Percentiles rank a stretch among this genome's conserved stretches.
phyloP scores from a whole-genome alignment of 1,140 invertebrate genomes.

The Lepidotrigona ventralis region DNA sequence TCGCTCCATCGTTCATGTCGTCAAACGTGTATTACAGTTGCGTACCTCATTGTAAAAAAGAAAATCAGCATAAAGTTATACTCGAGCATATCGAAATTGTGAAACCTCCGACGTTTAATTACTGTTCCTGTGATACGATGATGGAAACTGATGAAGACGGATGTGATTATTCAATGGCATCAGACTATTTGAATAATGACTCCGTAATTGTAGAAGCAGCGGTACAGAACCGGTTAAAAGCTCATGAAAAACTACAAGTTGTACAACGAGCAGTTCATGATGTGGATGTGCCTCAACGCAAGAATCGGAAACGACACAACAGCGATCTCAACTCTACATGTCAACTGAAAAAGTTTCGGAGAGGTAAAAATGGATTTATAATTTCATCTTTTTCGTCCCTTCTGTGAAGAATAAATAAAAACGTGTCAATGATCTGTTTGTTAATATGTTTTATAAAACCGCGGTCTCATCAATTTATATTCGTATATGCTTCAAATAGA shows the following conservation, averaged over 20 bases:
- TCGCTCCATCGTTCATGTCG: slow-evolving; percentile 66
- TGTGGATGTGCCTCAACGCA: slow-evolving; percentile 30
- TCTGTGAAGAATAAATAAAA: neutral
- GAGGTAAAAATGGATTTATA: slow-evolving; percentile 64
- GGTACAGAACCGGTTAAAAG: neutral
- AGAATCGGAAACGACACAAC: slow-evolving; percentile 67
- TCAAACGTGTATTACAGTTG: slow-evolving; percentile 72
- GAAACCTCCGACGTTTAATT: slow-evolving; percentile 10
- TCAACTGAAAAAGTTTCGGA: slow-evolving; percentile 61
- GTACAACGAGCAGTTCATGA: slow-evolving; percentile 24
- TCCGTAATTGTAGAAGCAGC: slow-evolving; percentile 67
- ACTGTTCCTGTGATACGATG: slow-evolving; percentile 39
- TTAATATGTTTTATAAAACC: neutral
- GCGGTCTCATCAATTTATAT: slow-evolving; percentile 33
- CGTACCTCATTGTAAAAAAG: slow-evolving; percentile 56
- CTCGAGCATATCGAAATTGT: slow-evolving; percentile 7
- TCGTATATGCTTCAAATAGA: slow-evolving; percentile 45
- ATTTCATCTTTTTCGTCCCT: neutral
- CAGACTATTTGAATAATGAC: slow-evolving; percentile 67
- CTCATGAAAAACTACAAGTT: neutral
- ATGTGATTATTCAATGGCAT: slow-evolving; percentile 42
- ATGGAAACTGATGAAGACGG: slow-evolving; percentile 72
- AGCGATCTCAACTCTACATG: slow-evolving; percentile 36
- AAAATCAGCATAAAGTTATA: slow-evolving; percentile 31
- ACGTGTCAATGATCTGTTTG: neutral